phyloP scores from a whole-genome alignment of 2,113 vertebrate species.

The Lichenostomus cassidix region DNA sequence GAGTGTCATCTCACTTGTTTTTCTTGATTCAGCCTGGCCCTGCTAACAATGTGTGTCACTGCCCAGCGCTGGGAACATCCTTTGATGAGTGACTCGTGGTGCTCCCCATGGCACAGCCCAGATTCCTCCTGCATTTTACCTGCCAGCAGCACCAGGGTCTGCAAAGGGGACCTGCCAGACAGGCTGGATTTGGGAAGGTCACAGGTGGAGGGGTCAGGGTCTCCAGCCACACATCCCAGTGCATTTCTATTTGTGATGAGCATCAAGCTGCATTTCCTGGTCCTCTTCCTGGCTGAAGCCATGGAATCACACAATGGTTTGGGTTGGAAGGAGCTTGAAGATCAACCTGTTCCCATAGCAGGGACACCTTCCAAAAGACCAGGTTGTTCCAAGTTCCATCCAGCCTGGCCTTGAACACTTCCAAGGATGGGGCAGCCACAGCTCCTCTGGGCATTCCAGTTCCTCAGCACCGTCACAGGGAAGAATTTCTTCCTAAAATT shows the following conservation, averaged over 20 bases:
- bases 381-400: neutral
- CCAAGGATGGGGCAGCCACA: neutral
- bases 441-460: neutral
- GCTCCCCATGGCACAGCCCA: neutral
- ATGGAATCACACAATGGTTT: neutral
- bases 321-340: neutral
- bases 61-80: conserved; percentile 54
- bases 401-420: neutral
- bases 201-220: neutral
- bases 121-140: conserved; percentile 21
- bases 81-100: neutral
- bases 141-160: neutral
- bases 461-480: neutral
- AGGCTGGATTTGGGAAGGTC: neutral
- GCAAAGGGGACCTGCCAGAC: neutral
- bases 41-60: conserved; percentile 69
- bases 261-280: fast-evolving
- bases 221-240: neutral
- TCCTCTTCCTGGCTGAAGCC: neutral
- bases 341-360: neutral
- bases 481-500: neutral
- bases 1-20: conserved; percentile 61
- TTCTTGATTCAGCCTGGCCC: conserved; percentile 36
- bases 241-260: neutral
- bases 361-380: neutral